Base-by-base conservation (phyloP, 2,888 invertebrate species). In the Trichopoda pennipes region DNA sequence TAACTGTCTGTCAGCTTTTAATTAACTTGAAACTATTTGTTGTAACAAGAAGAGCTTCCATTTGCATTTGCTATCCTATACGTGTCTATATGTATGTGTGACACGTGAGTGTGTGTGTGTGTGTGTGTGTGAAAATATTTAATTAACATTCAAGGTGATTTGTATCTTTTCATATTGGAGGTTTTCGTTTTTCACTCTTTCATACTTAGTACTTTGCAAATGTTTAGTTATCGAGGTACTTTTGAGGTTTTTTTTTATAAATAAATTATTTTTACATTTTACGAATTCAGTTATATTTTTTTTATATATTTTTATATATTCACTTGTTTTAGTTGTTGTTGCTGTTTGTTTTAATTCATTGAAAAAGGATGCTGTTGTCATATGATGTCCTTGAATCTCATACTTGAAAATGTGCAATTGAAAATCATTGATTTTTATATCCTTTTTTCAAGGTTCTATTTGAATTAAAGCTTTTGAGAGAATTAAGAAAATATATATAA, bases 81-180 rank as follows among this genome's bases (percentile, higher is more conserved):
- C n/a, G 16, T 44, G 38, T 1, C 12, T 38, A 3, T 38, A 14
- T 38, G 38, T 38, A 3, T 38, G 14, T 38, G 38, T 38, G 42
- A 1, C n/a, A n/a, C n/a, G n/a, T 10, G 17, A 28, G 28, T 35
- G 9, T 12, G 23, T 23, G 44, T 58, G 19, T 28, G 14, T 49
- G 10, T 47, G n/a, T 38, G 38, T 28, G 7, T 19, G 21, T 49
- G 35, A 14, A 49, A 61, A 73, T 73, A 63, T 63, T 61, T 73
- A 73, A 63, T 73, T 73, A 55, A 51, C 53, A 63, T 44, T 12
- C 73, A 73, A 73, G 73, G 72, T 53, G 42, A 21, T 8, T 17
- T 56, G 12, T 47, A 16, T 47, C 8, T 19, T 2, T 56, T 17
- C 42, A 16, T 53, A 28, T 17, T 35, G 47, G 19, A 56, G 42